A percentile compares a stretch with the other conserved stretches of the same genome.
These are phyloP conservation scores for Diprion similis DNA, from an alignment of 1,140 invertebrate genomes.

Conservation along the genomic window DNA sequence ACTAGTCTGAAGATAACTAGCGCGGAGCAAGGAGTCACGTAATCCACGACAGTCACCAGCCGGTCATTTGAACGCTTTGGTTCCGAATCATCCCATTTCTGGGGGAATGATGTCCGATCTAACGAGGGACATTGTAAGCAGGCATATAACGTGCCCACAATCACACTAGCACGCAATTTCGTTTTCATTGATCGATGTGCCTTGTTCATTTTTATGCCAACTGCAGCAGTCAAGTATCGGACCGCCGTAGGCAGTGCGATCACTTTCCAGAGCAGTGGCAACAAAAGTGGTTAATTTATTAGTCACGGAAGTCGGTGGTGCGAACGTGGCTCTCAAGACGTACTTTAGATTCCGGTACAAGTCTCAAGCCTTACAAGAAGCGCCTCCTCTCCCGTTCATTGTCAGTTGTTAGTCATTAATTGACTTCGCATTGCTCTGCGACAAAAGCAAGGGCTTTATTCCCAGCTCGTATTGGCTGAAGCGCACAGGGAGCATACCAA, in stretches of 20 bases:
- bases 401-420: not conserved
- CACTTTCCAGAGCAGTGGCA: too few relatives aligned
- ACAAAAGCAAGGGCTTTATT: not conserved
- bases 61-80: not conserved
- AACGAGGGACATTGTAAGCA: too few relatives aligned
- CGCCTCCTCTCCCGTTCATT: not conserved
- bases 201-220: too few relatives aligned
- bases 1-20: not conserved
- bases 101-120: too few relatives aligned
- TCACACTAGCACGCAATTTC: too few relatives aligned
- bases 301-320: not conserved
- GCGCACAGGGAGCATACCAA: not conserved
- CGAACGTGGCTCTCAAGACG: not conserved
- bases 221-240: too few relatives aligned
- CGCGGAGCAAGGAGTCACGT: not conserved
- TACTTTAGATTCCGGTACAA: not conserved
- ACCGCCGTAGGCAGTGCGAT: too few relatives aligned
- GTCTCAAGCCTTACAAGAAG: not conserved
- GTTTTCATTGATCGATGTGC: too few relatives aligned
- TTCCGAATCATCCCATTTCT: not conserved
- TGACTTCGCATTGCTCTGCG: not conserved
- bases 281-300: too few relatives aligned
- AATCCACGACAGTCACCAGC: not conserved
- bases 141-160: too few relatives aligned
- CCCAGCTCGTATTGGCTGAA: not conserved